These are phyloP conservation scores for Catagonus wagneri DNA, from an alignment of 2,113 vertebrate species.

Conservation along the genomic window DNA sequence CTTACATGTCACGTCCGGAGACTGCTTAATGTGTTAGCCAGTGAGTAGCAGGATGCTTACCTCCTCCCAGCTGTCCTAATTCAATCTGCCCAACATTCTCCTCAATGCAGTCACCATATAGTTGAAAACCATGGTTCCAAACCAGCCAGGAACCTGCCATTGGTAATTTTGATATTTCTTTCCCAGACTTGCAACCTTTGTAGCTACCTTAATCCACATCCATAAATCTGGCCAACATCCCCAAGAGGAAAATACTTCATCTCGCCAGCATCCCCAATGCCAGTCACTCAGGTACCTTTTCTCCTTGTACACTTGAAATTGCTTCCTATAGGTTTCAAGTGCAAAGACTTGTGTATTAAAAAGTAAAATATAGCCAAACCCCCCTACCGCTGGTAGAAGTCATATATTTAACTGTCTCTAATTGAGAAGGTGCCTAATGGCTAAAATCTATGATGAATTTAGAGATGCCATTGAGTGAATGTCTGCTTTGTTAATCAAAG, in stretches of 20 bases:
- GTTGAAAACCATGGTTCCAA: neutral
- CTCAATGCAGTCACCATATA: no score
- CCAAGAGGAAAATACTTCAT: neutral
- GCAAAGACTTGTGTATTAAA: neutral
- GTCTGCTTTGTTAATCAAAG: neutral
- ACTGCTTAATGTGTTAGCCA: neutral
- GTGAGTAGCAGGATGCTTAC: no score
- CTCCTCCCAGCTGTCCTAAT: neutral
- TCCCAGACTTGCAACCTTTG: neutral
- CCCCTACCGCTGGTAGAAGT: neutral
- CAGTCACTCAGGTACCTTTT: neutral
- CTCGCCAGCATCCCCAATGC: neutral
- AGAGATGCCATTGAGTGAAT: neutral
- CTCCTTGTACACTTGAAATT: neutral
- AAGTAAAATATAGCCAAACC: neutral
- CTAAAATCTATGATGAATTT: neutral
- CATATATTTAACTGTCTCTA: neutral
- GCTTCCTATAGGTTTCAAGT: neutral
- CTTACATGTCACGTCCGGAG: neutral
- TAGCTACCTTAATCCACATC: no score
- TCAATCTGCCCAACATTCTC: fast-evolving
- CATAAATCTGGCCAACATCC: neutral
- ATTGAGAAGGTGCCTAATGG: neutral
- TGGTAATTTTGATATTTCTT: neutral
- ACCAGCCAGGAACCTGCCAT: neutral